Percentiles rank a stretch among this genome's conserved stretches.
Conservation (phyloP, 2,113 vertebrate genomes). For the Spilogale gracilis region DNA sequence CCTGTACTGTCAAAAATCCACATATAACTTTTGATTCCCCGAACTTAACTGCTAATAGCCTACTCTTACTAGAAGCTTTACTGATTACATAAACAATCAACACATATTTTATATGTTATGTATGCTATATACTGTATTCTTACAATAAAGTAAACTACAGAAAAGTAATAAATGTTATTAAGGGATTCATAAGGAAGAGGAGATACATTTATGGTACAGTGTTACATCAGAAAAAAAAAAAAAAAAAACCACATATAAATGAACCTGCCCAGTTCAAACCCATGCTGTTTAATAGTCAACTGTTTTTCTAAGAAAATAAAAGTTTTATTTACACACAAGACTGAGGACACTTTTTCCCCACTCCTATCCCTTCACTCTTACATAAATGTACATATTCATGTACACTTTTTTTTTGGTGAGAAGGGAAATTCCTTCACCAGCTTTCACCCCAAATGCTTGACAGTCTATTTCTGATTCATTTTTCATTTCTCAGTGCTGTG, state of each 20-base stretch:
- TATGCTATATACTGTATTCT: neutral
- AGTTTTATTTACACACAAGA: conserved; percentile 65
- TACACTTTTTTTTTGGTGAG: neutral
- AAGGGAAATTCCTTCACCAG: neutral
- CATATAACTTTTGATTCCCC: neutral
- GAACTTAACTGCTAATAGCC: neutral
- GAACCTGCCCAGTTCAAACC: neutral
- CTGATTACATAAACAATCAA: neutral
- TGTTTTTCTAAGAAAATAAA: conserved; percentile 76
- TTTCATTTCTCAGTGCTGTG: conserved; percentile 43
- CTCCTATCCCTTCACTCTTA: neutral
- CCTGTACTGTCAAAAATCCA: neutral
- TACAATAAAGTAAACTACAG: neutral
- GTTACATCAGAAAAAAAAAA: neutral
- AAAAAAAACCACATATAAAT: neutral
- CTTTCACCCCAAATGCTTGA: neutral
- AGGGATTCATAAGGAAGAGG: neutral
- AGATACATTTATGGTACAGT: neutral
- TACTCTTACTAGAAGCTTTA: neutral
- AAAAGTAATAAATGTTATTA: neutral
- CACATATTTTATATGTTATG: neutral
- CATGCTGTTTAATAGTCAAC: neutral
- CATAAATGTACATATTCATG: conserved; percentile 37
- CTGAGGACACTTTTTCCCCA: conserved; percentile 16
- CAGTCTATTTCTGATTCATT: neutral